phyloP scores from a whole-genome alignment of 2,797 vertebrate genomes.

The Malacoraja senta region DNA sequence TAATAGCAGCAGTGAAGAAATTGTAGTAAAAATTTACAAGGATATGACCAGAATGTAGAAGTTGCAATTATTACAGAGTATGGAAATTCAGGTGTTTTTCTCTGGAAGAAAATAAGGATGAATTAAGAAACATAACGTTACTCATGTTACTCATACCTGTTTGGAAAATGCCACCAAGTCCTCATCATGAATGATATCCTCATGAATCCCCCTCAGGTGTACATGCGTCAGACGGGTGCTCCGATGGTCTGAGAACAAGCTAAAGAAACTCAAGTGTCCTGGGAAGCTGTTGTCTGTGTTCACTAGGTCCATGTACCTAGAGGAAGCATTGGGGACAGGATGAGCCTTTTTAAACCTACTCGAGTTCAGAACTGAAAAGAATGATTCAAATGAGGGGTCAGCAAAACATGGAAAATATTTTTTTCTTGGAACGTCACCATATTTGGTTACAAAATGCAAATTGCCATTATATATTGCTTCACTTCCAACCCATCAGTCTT shows the following conservation, averaged over 20 bases:
- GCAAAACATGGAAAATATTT: background rate
- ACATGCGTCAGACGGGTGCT: conserved; percentile 86
- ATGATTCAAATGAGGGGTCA: background rate
- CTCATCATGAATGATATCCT: conserved; percentile 80
- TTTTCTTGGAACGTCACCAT: too few species aligned
- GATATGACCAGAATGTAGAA: background rate
- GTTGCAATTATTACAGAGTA: background rate
- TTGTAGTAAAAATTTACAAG: background rate
- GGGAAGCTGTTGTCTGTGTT: conserved; percentile 83
- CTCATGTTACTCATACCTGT: conserved; percentile 65
- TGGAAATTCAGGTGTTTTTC: background rate
- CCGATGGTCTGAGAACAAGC: conserved; percentile 84
- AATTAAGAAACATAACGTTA: background rate
- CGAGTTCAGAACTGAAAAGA: background rate
- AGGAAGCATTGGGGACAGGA: background rate
- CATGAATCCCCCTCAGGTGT: conserved; percentile 64
- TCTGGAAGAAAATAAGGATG: background rate
- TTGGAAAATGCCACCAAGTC: conserved; percentile 89
- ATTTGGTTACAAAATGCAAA: too few species aligned
- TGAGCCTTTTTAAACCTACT: background rate
- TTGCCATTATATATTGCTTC: too few species aligned
- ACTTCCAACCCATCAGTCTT: too few species aligned
- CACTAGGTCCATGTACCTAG: conserved; percentile 86
- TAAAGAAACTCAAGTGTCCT: conserved; percentile 88
- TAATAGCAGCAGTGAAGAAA: background rate